Percentiles rank a stretch among this genome's conserved stretches.
These are phyloP conservation scores for Acanthurus tractus DNA, from an alignment of 2,797 vertebrate species.

Conservation along the genomic window DNA sequence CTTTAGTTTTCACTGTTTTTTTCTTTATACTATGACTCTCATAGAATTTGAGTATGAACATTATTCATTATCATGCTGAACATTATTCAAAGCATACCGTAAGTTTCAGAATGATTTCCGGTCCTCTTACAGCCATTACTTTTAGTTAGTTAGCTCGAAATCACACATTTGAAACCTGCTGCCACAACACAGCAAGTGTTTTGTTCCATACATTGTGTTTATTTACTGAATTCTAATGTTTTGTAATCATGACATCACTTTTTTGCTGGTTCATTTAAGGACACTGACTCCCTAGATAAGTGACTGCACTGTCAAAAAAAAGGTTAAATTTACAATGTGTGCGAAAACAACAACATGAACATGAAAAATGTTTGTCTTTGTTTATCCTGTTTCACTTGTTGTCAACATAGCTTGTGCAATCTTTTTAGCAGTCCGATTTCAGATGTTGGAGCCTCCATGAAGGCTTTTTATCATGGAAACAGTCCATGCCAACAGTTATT, in stretches of 20 bases:
- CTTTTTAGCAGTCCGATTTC: no score
- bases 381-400: no score
- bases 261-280: not conserved
- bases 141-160: conserved; percentile 9
- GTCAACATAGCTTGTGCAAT: no score
- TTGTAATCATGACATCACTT: not conserved
- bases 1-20: conserved; percentile 34
- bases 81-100: conserved; percentile 21
- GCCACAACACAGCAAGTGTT: not conserved
- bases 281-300: not conserved
- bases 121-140: conserved; percentile 18
- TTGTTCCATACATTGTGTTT: not conserved
- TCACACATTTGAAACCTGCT: conserved; percentile 1
- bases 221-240: not conserved
- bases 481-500: no score
- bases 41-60: not conserved
- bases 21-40: not conserved
- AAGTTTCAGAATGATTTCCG: conserved; percentile 9
- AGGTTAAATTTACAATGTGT: not conserved
- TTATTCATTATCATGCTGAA: not conserved
- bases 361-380: not conserved
- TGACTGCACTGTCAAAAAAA: not conserved
- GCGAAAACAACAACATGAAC: not conserved
- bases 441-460: no score
- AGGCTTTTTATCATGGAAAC: no score